Percentiles rank a stretch among this genome's conserved stretches.
Evolutionary conservation across 2,113 vertebrate genomes (phyloP).

Genomic region (Zeus faber): DNA sequence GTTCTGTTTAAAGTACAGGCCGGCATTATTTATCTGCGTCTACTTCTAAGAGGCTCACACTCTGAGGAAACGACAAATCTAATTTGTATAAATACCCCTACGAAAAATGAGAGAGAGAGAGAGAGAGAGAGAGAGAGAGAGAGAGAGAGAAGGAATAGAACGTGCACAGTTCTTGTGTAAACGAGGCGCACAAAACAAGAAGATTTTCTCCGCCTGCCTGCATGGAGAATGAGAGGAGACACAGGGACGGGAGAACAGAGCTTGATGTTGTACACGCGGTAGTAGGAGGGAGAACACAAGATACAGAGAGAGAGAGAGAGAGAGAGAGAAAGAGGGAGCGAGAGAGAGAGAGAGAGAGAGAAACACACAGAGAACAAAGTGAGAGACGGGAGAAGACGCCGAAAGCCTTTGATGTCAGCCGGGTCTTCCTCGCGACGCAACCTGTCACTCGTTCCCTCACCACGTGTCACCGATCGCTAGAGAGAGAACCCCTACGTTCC

Average conservation of each 20-base stretch:
- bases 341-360: conserved; percentile 1
- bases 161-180: not conserved
- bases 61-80: not conserved
- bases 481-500: conserved; percentile 27
- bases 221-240: not conserved
- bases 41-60: not conserved
- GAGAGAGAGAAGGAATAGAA: not conserved
- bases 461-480: conserved; percentile 35
- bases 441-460: conserved; percentile 39
- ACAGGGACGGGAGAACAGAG: too few relatives aligned
- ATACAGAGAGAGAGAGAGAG: not conserved
- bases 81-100: conserved; percentile 5
- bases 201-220: too few relatives aligned
- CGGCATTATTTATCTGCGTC: not conserved
- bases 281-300: not conserved
- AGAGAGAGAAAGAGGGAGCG: not conserved
- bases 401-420: conserved; percentile 42
- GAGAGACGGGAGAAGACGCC: not conserved
- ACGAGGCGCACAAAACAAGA: not conserved
- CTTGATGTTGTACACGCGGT: not conserved
- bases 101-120: conserved; percentile 7
- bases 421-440: conserved; percentile 30
- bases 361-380: conserved; percentile 9
- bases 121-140: conserved; percentile 5
- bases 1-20: conserved; percentile 7